A percentile compares a stretch with the other conserved stretches of the same genome.
These are phyloP conservation scores for Aix galericulata DNA, from an alignment of 2,113 vertebrate genomes.

Conservation along the genomic window DNA sequence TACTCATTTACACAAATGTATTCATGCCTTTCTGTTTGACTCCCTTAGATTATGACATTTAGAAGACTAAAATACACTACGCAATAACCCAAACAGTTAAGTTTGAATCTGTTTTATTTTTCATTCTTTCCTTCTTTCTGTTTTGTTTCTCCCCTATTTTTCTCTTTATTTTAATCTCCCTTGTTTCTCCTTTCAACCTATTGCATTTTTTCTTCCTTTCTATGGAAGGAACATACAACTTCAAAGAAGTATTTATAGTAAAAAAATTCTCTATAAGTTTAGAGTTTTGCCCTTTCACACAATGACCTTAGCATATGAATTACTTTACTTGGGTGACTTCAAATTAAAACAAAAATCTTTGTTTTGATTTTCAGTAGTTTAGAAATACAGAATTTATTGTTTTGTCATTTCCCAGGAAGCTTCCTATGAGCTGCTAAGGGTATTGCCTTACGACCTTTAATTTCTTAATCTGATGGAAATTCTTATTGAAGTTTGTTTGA, in stretches of 20 bases:
- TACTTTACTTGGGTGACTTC: not conserved
- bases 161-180: not conserved
- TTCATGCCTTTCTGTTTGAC: conserved; percentile 55
- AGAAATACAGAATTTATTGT: not conserved
- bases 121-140: not conserved
- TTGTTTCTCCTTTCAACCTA: not conserved
- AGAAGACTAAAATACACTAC: conserved; percentile 46
- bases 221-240: not conserved
- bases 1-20: conserved; percentile 39
- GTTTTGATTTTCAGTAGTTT: not conserved
- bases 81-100: conserved; percentile 24
- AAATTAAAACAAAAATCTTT: not conserved
- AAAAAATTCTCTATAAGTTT: not conserved
- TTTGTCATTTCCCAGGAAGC: not conserved
- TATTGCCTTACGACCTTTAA: not conserved
- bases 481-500: not conserved
- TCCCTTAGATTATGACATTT: conserved; percentile 35
- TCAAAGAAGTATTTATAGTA: not conserved
- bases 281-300: not conserved
- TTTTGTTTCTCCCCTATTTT: not conserved
- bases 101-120: not conserved
- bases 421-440: not conserved
- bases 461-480: not conserved
- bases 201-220: not conserved
- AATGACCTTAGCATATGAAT: not conserved